Conservation (phyloP, 2,797 vertebrate species). For the Lepilemur ruficaudatus region DNA sequence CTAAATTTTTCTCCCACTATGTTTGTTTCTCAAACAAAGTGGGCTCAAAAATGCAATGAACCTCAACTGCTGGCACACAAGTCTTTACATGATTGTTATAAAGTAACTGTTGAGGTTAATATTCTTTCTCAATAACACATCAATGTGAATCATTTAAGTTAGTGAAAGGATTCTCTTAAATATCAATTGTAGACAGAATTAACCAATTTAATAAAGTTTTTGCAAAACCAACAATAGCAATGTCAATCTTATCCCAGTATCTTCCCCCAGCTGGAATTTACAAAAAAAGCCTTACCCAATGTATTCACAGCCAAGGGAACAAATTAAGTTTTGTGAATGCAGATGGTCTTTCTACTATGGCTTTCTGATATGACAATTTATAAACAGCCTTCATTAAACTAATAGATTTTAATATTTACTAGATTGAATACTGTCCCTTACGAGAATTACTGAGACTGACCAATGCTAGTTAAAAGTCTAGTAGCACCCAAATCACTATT, state of each 20-base stretch:
- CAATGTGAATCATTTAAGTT: neutral
- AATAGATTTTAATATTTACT: slow-evolving; percentile 23
- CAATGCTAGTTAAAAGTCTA: slow-evolving; percentile 26
- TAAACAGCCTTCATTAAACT: slow-evolving; percentile 24
- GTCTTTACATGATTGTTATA: neutral
- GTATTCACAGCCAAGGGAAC: slow-evolving; percentile 32
- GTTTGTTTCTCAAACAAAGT: slow-evolving; percentile 41
- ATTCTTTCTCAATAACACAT: slow-evolving; percentile 9
- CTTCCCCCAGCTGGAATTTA: neutral
- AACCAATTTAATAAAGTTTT: slow-evolving; percentile 14
- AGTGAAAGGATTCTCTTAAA: slow-evolving; percentile 42
- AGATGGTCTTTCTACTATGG: neutral
- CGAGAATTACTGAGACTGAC: neutral
- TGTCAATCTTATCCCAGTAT: neutral
- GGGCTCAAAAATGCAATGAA: slow-evolving; percentile 45
- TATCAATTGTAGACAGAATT: neutral
- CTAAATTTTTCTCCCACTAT: slow-evolving; percentile 51
- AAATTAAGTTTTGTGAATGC: slow-evolving; percentile 33
- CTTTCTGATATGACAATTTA: neutral
- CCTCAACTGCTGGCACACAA: neutral
- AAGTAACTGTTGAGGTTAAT: neutral
- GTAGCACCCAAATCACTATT: slow-evolving; percentile 57
- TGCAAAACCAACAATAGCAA: neutral
- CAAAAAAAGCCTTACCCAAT: slow-evolving; percentile 36
- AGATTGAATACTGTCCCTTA: slow-evolving; percentile 12